Percentiles rank a stretch among this genome's conserved stretches.
Evolutionary conservation across 2,797 vertebrate species (phyloP).

Genomic region (Clamator glandarius): DNA sequence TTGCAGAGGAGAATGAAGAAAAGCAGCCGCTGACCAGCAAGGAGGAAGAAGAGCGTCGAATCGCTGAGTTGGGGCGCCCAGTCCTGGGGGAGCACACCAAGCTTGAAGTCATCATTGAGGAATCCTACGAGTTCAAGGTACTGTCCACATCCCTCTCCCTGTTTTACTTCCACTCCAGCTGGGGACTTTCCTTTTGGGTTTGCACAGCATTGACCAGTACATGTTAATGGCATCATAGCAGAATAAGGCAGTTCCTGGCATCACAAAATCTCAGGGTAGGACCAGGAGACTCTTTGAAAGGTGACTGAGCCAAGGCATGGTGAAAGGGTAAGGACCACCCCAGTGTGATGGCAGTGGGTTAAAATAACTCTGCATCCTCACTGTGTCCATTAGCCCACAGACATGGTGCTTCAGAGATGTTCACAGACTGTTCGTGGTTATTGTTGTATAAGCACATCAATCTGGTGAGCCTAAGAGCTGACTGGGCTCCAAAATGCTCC

Average conservation of each 20-base stretch:
- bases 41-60: slow-evolving; percentile 89
- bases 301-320: neutral
- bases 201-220: neutral
- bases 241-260: rapidly evolving
- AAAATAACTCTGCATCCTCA: neutral
- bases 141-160: rapidly evolving
- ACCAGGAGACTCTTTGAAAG: neutral
- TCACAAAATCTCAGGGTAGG: neutral
- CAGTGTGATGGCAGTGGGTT: neutral
- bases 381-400: neutral
- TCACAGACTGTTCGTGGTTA: neutral
- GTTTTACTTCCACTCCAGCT: neutral
- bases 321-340: neutral
- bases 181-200: neutral
- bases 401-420: neutral
- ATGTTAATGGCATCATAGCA: neutral
- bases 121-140: slow-evolving; percentile 98
- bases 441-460: neutral
- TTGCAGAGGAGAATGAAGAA: slow-evolving; percentile 85
- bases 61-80: slow-evolving; percentile 91
- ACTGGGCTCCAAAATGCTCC: neutral
- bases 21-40: slow-evolving; percentile 84
- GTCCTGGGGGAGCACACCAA: slow-evolving; percentile 88
- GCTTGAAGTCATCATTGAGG: slow-evolving; percentile 93
- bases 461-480: neutral